Base-by-base conservation (phyloP, 2,888 invertebrate species). In the Melangyna quadrimaculata region DNA sequence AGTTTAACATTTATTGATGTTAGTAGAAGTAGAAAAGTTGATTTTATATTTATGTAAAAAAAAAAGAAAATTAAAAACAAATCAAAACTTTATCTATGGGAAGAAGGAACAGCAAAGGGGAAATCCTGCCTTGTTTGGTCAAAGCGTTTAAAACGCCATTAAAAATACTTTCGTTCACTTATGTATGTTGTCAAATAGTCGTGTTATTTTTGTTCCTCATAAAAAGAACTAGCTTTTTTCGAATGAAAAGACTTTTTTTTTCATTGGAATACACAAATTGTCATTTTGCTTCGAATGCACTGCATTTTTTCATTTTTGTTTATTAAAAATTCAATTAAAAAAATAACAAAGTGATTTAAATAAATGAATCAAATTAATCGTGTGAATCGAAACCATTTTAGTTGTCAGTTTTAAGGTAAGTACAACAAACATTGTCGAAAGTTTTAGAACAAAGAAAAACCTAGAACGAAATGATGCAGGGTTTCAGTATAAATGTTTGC, bases 1-100 rank as follows among this genome's bases (percentile, higher is more conserved):
- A 80, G 63, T 75, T 53, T 35, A 53, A 43, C 40, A 63, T 37
- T 35, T 32, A 32, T 43, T 59, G 53, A 57, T 73, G 63, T 70
- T 57, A 82, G 40, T 61, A 63, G 73, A 74, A 83, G 73, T 83
- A 83, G 48, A 83, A 83, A 83, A 74, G 70, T 70, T 73, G 43
- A 65, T 78, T 35, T 80, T 43, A 35, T 27, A 22, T 61, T 45
- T 29, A n/a, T n/a, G n/a, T n/a, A n/a, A 35, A 37, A 55, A 61
- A 12, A 63, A 45, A 48, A 74, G 53, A 6, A 10, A 51, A 63
- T 45, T n/a, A 10, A 51, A 19, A 29, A 37, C 12, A 35, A 59
- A 48, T 53, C 29, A 19, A 73, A 59, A 24, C 53, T 53, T 63
- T 63, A 55, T 57, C 32, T 32, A n/a, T 65, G 32, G 32, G 35